Evolutionary conservation across 2,888 invertebrate species (phyloP), one percentile per base, ranked within the genome.

Genomic region (Drosophila formosana): DNA sequence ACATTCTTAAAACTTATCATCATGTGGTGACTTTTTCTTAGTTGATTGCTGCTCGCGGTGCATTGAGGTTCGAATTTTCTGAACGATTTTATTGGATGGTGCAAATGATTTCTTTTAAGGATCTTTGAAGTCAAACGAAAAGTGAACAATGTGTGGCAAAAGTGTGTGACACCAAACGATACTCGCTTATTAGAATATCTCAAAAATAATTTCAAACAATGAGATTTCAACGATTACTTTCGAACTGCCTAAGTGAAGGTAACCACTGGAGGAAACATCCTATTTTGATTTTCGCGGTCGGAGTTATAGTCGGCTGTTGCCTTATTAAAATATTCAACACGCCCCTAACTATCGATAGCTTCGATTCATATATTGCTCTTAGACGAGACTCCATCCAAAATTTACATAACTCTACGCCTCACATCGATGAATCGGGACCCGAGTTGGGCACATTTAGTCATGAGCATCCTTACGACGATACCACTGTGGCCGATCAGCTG

Each of bases 401-500:
- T 3, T 5, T n/a, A 0, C n/a, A 30, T 0, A 53, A 11, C 1
- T 18, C 32, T 1, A 3, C 13, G 25, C 9, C 4, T 8, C 26
- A 28, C 8, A 46, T 4, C 3, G 52, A 61, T 8, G 61, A 46
- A 13, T 4, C 32, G 3, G 13, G 2, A 3, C 43, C 25, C 4
- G 50, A 61, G 3, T 0, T 43, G 1, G 7, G 7, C 9, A 3
- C 13, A 13, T 7, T 32, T 13, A 8, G 11, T 4, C 80, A 79
- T 11, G 64, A 72, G 3, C 78, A 78, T 28, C 56, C 56, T 13
- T 30, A 64, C 6, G 96, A 96, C 80, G 95, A 96, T 89, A 91
- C 92, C n/a, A 91, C 93, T 0, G 88, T 96, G 3, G 97, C 97
- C 0, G 94, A 95, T 75, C 94, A 95, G 73, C 92, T 98, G 73